Conservation (phyloP, 1,140 invertebrate genomes). For the Arion vulgaris region DNA sequence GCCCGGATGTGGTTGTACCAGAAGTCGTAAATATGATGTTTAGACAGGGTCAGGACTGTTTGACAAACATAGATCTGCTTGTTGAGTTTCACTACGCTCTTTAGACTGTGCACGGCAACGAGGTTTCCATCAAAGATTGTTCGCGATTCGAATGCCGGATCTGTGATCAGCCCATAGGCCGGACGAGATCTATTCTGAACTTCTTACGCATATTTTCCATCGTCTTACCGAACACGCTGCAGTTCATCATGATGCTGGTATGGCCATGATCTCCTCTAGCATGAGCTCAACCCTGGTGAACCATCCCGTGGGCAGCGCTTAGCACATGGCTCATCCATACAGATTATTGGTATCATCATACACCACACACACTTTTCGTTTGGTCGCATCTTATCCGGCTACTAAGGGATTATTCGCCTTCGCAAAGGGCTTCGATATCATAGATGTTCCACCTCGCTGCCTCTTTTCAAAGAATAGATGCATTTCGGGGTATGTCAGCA, state of each 20-base stretch:
- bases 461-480: neutral
- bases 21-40: constrained; percentile 61
- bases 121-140: constrained; percentile 63
- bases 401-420: neutral
- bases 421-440: neutral
- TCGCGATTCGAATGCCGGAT: constrained; percentile 61
- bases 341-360: neutral
- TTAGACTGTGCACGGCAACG: constrained; percentile 43
- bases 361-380: neutral
- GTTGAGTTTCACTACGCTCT: constrained; percentile 48
- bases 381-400: neutral
- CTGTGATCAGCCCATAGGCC: constrained; percentile 53
- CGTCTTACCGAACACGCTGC: constrained; percentile 72
- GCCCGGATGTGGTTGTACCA: constrained; percentile 52
- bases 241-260: constrained; percentile 68
- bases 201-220: constrained; percentile 49
- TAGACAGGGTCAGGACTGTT: constrained; percentile 53
- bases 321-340: neutral
- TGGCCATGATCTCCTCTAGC: neutral
- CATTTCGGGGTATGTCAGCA: constrained; percentile 38
- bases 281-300: neutral
- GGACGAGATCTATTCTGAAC: constrained; percentile 56
- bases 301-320: neutral
- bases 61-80: constrained; percentile 56
- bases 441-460: neutral